phyloP scores from a whole-genome alignment of 2,113 vertebrate genomes.

The Promerops cafer region DNA sequence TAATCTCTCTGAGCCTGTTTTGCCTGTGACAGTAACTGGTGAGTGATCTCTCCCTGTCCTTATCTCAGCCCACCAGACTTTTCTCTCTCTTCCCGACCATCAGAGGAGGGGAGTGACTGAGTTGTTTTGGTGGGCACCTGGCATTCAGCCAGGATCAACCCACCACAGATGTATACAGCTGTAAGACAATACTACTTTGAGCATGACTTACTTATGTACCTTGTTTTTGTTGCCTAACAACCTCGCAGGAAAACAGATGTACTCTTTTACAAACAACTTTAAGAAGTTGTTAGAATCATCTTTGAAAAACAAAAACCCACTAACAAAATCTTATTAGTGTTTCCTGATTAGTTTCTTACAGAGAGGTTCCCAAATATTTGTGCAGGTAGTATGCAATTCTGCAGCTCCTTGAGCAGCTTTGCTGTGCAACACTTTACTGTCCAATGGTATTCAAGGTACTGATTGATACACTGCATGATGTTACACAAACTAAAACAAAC shows the following conservation, averaged over 20 bases:
- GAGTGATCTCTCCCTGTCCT: neutral
- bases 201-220: neutral
- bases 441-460: neutral
- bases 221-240: neutral
- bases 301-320: neutral
- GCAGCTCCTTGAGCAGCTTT: neutral
- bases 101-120: neutral
- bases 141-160: neutral
- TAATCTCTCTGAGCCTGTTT: neutral
- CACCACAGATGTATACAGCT: neutral
- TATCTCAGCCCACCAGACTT: neutral
- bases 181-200: neutral
- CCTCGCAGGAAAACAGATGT: neutral
- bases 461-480: neutral
- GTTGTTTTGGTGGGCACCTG: neutral
- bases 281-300: neutral
- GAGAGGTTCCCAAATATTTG: neutral
- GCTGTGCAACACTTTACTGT: neutral
- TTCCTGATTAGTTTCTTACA: neutral
- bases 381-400: neutral
- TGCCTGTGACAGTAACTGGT: neutral
- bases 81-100: neutral
- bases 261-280: neutral
- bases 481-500: neutral
- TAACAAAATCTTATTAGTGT: neutral